Evolutionary conservation across 2,888 invertebrate species (phyloP), one percentile per base, ranked within the genome.

Genomic region (Dorcus parallelipipedus): DNA sequence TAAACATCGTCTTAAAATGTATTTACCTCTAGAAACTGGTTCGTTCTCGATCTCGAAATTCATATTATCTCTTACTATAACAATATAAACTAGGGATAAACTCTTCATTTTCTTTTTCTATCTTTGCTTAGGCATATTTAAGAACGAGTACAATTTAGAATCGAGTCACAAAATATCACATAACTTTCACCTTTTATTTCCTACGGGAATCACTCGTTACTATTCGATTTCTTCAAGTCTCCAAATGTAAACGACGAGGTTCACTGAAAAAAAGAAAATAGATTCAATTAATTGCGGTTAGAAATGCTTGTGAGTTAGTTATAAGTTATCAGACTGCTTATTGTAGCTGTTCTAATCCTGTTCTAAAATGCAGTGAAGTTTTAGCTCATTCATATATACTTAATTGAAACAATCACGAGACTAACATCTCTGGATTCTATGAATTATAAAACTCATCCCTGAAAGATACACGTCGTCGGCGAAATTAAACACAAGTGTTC

Each of bases 141-240:
- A 33, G 26, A 33, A 33, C 26, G 26, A 6, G 26, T 33, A 33
- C 14, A 49, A 41, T 62, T 58, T 62, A 60, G 58, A 62, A 60
- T 62, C 52, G 55, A 66, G 72, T 71, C 72, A 72, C 70, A 71
- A 71, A 70, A 74, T 75, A 74, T 74, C 75, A 75, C 74, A 74
- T 71, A 72, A 71, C 69, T 67, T 69, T 66, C 69, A 63, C 66
- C 66, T 68, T 63, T 40, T 47, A 17, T 51, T 45, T 14, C 54
- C 55, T 51, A 38, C 40, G 45, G 14, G 40, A 42, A 38, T 8
- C 10, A 20, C 9, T 39, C 58, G 41, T 20, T 33, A 6, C 45
- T 45, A 20, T 45, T 54, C 54, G 38, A 50, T 26, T 14, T 48
- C 49, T 38, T 59, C 49, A 60, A 61, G 65, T 59, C 59, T 66